A percentile compares a stretch with the other conserved stretches of the same genome.
Conservation (phyloP, 2,113 vertebrate genomes). For the Rhinopomastus cyanomelas region DNA sequence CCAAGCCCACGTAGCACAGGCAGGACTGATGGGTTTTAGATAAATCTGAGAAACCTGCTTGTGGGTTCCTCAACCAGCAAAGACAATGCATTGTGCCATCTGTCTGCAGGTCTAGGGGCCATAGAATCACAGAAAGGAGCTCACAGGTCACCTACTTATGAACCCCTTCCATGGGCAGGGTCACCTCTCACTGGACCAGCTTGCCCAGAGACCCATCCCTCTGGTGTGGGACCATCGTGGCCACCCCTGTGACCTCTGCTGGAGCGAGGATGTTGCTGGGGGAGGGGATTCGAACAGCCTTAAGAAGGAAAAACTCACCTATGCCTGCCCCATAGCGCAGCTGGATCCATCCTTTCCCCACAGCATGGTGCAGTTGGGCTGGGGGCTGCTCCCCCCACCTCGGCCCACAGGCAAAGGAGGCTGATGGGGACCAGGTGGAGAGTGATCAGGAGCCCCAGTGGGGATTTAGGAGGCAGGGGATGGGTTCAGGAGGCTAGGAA, state of each 20-base stretch:
- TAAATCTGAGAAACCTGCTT: neutral
- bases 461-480: neutral
- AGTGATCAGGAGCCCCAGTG: neutral
- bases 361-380: accelerated
- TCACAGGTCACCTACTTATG: too few species aligned
- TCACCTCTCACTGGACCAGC: too few species aligned
- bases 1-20: neutral
- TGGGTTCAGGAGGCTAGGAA: neutral
- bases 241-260: accelerated
- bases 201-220: neutral
- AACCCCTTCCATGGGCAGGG: too few species aligned
- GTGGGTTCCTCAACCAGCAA: too few species aligned
- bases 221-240: accelerated
- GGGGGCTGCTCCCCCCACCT: accelerated
- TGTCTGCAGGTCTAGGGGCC: accelerated
- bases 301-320: neutral
- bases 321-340: neutral
- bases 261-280: too few species aligned
- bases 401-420: too few species aligned
- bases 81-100: accelerated
- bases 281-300: neutral
- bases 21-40: neutral
- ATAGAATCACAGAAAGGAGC: too few species aligned
- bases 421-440: too few species aligned
- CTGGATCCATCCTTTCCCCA: too few species aligned